Percentiles rank a stretch among this genome's conserved stretches.
phyloP scores from a whole-genome alignment of 1,140 invertebrate genomes.

The Cecropterus lyciades region DNA sequence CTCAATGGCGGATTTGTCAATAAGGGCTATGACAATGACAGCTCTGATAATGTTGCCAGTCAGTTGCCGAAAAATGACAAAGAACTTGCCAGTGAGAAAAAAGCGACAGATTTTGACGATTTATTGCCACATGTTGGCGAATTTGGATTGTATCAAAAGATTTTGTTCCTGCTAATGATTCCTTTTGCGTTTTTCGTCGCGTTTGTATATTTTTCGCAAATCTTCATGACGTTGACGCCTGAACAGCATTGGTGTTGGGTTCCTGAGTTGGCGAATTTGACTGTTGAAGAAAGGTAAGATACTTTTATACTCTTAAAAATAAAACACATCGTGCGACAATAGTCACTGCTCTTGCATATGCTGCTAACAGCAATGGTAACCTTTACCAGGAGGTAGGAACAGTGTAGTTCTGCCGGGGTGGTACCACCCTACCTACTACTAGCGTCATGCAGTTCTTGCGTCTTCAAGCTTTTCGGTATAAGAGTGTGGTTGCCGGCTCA shows the following conservation, averaged over 20 bases:
- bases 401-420: no score
- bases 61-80: constrained; percentile 43
- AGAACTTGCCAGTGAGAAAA: constrained; percentile 54
- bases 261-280: constrained; percentile 88
- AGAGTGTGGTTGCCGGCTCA: no score
- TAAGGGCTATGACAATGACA: constrained; percentile 65
- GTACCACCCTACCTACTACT: no score
- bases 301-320: no score
- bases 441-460: no score
- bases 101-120: constrained; percentile 74
- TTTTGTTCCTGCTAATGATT: constrained; percentile 93
- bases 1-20: constrained; percentile 64
- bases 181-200: constrained; percentile 94
- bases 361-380: no score
- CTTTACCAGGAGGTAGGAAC: no score
- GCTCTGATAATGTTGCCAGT: constrained; percentile 50
- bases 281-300: constrained; percentile 89
- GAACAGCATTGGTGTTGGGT: constrained; percentile 93
- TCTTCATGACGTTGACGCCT: constrained; percentile 92
- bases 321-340: no score
- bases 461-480: no score
- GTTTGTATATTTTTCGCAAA: constrained; percentile 94
- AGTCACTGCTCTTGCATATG: no score
- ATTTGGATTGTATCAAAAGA: constrained; percentile 94
- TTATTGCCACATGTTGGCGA: constrained; percentile 92